Percentiles rank a stretch among this genome's conserved stretches.
phyloP scores from a whole-genome alignment of 2,797 vertebrate genomes.

The Tarsius wallacei region DNA sequence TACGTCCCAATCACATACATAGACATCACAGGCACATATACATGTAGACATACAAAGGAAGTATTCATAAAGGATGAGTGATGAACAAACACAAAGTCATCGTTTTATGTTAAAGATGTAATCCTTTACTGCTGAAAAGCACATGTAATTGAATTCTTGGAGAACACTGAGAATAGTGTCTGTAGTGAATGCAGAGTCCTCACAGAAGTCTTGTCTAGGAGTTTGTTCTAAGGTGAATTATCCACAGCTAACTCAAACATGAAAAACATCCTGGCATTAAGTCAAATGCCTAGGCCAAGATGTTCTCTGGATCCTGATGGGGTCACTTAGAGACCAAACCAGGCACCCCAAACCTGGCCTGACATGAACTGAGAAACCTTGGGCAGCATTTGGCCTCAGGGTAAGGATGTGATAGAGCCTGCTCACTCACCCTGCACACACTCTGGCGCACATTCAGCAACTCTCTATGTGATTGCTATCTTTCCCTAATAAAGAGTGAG shows the following conservation, averaged over 20 bases:
- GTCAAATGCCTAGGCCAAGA: not conserved
- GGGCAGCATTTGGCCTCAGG: not conserved
- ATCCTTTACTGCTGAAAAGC: slow-evolving; percentile 28
- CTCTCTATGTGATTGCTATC: not conserved
- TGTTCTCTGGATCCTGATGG: not conserved
- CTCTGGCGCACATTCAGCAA: not conserved
- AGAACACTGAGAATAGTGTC: slow-evolving; percentile 13
- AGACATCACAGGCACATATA: slow-evolving; percentile 21
- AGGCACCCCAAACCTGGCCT: slow-evolving; percentile 10
- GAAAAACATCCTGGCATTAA: not conserved
- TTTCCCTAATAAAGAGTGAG: not conserved
- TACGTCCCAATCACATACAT: not conserved
- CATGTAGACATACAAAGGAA: slow-evolving; percentile 31
- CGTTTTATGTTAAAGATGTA: slow-evolving; percentile 37
- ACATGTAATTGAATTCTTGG: slow-evolving; percentile 31
- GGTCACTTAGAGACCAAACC: not conserved
- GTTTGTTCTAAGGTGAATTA: slow-evolving; percentile 28
- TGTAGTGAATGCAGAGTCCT: not conserved
- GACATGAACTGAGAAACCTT: not conserved
- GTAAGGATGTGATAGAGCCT: not conserved
- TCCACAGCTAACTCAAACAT: not conserved
- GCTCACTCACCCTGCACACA: not conserved
- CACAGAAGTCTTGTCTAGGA: slow-evolving; percentile 32
- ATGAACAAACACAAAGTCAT: slow-evolving; percentile 34
- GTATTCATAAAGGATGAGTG: slow-evolving; percentile 47